Percentiles rank a stretch among this genome's conserved stretches.
These are phyloP conservation scores for Ametastegia equiseti DNA, from an alignment of 2,888 invertebrate species.

Conservation along the genomic window DNA sequence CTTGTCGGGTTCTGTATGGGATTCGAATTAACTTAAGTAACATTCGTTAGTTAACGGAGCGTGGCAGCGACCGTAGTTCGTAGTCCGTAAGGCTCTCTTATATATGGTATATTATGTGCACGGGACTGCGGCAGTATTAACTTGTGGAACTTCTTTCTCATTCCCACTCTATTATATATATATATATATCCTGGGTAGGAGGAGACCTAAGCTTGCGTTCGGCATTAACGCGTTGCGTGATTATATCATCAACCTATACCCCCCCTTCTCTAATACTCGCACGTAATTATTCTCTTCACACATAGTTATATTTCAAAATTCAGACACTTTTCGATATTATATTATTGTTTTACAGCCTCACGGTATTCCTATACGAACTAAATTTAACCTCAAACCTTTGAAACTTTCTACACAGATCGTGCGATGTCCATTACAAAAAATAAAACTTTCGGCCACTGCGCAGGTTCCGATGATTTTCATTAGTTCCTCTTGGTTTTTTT, in stretches of 20 bases:
- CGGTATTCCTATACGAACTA: too few species aligned
- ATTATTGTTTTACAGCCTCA: too few species aligned
- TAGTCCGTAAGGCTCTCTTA: too few species aligned
- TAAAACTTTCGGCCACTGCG: too few species aligned
- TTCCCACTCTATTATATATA: constrained; percentile 28
- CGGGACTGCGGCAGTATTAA: neutral
- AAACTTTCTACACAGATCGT: too few species aligned
- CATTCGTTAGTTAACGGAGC: constrained; percentile 42
- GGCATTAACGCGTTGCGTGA: constrained; percentile 28
- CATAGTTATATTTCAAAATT: neutral
- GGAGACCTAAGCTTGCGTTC: constrained; percentile 20
- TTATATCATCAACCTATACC: constrained; percentile 21
- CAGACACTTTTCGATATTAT: neutral
- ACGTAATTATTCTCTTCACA: neutral
- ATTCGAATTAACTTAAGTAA: constrained; percentile 34
- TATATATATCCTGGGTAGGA: too few species aligned
- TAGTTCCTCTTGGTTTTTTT: too few species aligned
- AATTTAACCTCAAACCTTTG: too few species aligned
- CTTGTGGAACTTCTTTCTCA: neutral
- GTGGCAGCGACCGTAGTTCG: too few species aligned
- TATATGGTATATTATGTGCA: too few species aligned
- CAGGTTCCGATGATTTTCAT: too few species aligned
- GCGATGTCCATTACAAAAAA: too few species aligned
- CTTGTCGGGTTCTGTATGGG: constrained; percentile 10
- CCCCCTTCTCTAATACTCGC: neutral